Evolutionary conservation across 30 jellyfish, hydroid and myxozoan genomes (phyloP), one percentile per base, ranked within the genome.

Genomic region (Hydractinia symbiolongicarpus): DNA sequence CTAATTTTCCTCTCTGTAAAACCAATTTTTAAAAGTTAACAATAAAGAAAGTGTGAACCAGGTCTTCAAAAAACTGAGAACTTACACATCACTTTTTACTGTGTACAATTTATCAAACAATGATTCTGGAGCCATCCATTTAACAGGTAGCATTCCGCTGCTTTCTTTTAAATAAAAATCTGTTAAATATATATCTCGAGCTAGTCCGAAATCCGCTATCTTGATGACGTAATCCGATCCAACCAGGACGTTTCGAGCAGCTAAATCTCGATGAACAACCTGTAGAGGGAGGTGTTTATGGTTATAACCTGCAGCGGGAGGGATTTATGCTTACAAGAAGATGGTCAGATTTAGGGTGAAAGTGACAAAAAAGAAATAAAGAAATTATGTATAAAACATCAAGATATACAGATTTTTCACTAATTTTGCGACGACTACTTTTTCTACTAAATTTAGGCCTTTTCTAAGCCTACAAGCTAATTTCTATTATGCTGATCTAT

Each of bases 111-210:
- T 84, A 74, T 94, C 99, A 64, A 84, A 84, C 78, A 94, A 67
- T 11, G 99, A 84, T 73, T 94, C 99, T 8, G 95, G 95, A 4
- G 99, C 95, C 99, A 94, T 94, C 99, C 99, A 94, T 82, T 94
- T 94, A 77, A 88, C 95, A 16, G 99, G 99, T 74, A 94, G 73
- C 86, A 94, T 88, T 5, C 99, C 96, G 73, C 94, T 81, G 5
- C 97, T 87, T 60, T 88, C 77, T 77, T 93, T 93, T 88, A 87
- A 67, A 84, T 93, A 93, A 58, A 83, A 76, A 19, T 87, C 96
- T 54, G 78, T 91, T 57, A 75, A 67, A 77, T 87, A 84, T 5
- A 93, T 84, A 61, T 93, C 98, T 53, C 98, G 95, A 5, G 98
- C 96, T 17, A 93, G 67, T 9, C 98, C 98, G 67, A 93, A 93